phyloP scores from a whole-genome alignment of 1,140 invertebrate genomes.

The Rhopalosiphum padi region DNA sequence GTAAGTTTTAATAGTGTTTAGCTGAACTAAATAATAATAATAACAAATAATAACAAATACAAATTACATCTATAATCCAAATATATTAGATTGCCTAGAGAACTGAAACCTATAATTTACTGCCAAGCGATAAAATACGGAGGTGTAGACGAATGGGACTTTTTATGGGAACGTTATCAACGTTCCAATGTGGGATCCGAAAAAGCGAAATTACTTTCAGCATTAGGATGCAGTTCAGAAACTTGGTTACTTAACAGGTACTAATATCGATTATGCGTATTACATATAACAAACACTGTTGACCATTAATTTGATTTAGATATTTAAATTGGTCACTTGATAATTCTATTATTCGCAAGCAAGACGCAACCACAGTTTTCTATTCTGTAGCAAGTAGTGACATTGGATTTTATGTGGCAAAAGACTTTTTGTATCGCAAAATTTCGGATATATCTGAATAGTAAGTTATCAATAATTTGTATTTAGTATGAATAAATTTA shows the following conservation, averaged over 20 bases:
- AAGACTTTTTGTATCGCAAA: conserved; percentile 70
- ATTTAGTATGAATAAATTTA: background rate
- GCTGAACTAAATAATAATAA: background rate
- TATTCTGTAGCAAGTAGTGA: conserved; percentile 64
- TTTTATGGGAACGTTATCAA: conserved; percentile 77
- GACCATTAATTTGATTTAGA: conserved; percentile 59
- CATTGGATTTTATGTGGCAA: conserved; percentile 71
- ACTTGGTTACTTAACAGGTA: conserved; percentile 65
- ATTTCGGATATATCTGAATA: conserved; percentile 68
- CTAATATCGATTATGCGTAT: background rate
- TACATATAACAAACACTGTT: background rate
- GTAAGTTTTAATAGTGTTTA: background rate
- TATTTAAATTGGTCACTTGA: conserved; percentile 65
- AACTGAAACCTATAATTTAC: conserved; percentile 76
- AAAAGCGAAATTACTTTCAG: conserved; percentile 69
- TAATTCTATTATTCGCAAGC: conserved; percentile 64
- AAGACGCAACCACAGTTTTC: conserved; percentile 63
- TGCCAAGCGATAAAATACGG: conserved; percentile 80
- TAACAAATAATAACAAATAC: too few species aligned
- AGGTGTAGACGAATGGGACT: conserved; percentile 79
- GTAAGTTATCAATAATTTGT: conserved; percentile 65
- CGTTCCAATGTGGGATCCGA: conserved; percentile 75
- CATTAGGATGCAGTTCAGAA: conserved; percentile 72
- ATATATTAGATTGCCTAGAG: conserved; percentile 73
- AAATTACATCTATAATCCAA: background rate